These are phyloP conservation scores for Pseudorhombus dupliciocellatus DNA, from an alignment of 2,113 vertebrate genomes.

Conservation along the genomic window DNA sequence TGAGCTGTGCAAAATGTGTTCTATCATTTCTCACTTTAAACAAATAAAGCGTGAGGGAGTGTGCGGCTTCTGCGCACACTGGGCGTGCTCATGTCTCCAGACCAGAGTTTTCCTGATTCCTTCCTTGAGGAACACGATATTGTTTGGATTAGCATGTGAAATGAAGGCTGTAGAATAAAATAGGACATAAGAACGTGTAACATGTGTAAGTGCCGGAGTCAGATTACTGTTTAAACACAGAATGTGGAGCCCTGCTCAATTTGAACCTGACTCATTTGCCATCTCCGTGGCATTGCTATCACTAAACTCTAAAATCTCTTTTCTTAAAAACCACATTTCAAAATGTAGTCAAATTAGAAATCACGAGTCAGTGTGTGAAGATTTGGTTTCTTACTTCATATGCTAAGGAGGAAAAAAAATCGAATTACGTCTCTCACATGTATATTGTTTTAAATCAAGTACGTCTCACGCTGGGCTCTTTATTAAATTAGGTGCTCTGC, in stretches of 20 bases:
- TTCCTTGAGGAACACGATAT: conserved; percentile 45
- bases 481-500: conserved; percentile 72
- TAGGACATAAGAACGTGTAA: conserved; percentile 27
- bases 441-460: conserved; percentile 77
- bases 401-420: conserved; percentile 47
- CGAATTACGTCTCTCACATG: conserved; percentile 68
- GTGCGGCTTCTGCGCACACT: conserved; percentile 58
- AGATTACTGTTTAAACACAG: conserved; percentile 59
- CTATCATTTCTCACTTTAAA: conserved; percentile 59
- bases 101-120: conserved; percentile 41
- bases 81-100: conserved; percentile 49
- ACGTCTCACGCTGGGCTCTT: conserved; percentile 65
- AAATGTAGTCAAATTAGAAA: conserved; percentile 47
- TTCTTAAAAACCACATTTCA: conserved; percentile 50
- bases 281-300: conserved; percentile 37
- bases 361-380: conserved; percentile 31
- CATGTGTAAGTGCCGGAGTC: conserved; percentile 54
- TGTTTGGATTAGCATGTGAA: conserved; percentile 62
- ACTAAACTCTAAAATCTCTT: conserved; percentile 26
- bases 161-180: conserved; percentile 31
- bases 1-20: conserved; percentile 54
- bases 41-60: conserved; percentile 56
- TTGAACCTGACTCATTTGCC: conserved; percentile 62
- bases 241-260: conserved; percentile 35
- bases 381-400: conserved; percentile 55